Conservation (phyloP, 2,797 vertebrate species). For the Atherinosoma microstoma region DNA sequence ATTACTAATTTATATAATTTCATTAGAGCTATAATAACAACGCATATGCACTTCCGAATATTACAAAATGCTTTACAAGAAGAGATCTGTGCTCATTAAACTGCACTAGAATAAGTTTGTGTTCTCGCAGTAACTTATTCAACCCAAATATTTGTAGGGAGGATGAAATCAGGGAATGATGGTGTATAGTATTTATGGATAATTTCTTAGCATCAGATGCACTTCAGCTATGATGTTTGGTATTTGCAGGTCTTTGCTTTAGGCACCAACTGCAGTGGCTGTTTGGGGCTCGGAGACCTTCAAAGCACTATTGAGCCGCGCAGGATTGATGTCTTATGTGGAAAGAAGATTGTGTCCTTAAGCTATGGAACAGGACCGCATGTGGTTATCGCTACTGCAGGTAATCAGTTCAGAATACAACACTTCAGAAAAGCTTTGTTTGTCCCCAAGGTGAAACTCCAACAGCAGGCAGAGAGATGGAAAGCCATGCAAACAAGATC, state of each 20-base stretch:
- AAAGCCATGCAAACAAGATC: conserved; percentile 17
- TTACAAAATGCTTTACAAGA: not conserved
- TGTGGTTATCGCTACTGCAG: conserved; percentile 92
- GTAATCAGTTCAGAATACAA: conserved; percentile 72
- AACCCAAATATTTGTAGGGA: not conserved
- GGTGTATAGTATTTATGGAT: not conserved
- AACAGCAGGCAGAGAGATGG: conserved; percentile 10
- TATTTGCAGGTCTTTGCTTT: conserved; percentile 91
- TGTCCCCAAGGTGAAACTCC: conserved; percentile 19
- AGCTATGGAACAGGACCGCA: conserved; percentile 98
- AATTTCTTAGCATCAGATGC: not conserved
- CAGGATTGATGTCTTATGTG: conserved; percentile 90
- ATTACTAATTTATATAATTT: not conserved
- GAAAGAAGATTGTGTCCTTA: conserved; percentile 94
- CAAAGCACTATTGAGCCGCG: conserved; percentile 95
- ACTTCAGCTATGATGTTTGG: conserved; percentile 30
- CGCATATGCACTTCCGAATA: not conserved
- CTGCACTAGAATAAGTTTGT: not conserved
- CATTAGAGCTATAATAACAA: not conserved
- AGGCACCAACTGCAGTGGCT: conserved; percentile 96
- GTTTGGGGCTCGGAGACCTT: conserved; percentile 93
- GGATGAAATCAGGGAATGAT: too few relatives aligned
- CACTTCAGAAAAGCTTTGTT: conserved; percentile 40
- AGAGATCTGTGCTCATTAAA: not conserved
- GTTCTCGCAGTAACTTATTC: not conserved